Percentiles rank a stretch among this genome's conserved stretches.
Evolutionary conservation across 1,140 invertebrate species (phyloP).

Genomic region (Polyergus mexicanus): DNA sequence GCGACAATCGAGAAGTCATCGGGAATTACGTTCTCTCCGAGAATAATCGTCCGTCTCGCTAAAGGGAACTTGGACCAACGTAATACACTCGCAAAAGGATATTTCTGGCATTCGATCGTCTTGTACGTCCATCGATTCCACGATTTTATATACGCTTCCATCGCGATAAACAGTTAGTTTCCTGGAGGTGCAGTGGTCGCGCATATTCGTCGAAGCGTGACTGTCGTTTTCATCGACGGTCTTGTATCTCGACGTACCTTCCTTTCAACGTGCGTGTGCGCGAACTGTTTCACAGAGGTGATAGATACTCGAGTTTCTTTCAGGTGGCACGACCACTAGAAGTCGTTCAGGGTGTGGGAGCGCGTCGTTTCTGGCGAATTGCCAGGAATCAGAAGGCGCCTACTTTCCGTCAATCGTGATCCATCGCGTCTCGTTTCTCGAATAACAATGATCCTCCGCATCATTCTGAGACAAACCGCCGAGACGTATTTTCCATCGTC

Average conservation of each 20-base stretch:
- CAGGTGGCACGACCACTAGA: conserved; percentile 51
- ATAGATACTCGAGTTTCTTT: conserved; percentile 62
- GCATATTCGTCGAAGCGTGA: conserved; percentile 63
- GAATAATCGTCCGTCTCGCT: neutral
- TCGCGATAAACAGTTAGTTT: conserved; percentile 55
- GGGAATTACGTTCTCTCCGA: neutral
- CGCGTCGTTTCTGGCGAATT: conserved; percentile 59
- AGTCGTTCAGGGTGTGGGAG: conserved; percentile 67
- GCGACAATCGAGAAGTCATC: conserved; percentile 19
- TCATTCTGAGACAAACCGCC: neutral
- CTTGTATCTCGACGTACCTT: conserved; percentile 33
- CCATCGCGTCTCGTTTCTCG: conserved; percentile 50
- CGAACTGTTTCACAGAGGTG: conserved; percentile 50
- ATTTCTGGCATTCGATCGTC: conserved; percentile 2
- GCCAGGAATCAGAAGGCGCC: conserved; percentile 74
- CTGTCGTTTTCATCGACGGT: conserved; percentile 56
- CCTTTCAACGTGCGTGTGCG: neutral
- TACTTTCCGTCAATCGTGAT: conserved; percentile 70
- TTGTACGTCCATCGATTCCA: conserved; percentile 5
- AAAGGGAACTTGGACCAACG: neutral
- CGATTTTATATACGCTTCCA: neutral
- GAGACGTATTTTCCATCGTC: neutral
- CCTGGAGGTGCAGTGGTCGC: conserved; percentile 28
- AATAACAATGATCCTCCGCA: conserved; percentile 63
- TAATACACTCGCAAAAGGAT: neutral